A percentile compares a stretch with the other conserved stretches of the same genome.
Conservation (phyloP, 2,797 vertebrate genomes). For the Pangasius mekongensis region DNA sequence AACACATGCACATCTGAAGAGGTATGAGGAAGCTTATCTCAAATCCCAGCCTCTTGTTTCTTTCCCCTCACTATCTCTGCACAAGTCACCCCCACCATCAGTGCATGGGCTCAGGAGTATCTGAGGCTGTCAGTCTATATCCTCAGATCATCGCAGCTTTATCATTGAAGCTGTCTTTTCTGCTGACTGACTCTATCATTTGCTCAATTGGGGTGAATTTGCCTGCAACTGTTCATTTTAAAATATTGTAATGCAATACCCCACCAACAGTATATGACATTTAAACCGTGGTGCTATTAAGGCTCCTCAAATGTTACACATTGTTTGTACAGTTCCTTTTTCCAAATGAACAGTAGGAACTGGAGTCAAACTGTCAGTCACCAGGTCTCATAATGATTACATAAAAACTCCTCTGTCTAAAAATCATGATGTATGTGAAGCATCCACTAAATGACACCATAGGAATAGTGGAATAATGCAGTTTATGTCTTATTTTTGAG, state of each 20-base stretch:
- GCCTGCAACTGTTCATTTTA: constrained; percentile 19
- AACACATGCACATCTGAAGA: constrained; percentile 58
- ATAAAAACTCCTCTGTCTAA: background rate
- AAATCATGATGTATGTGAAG: constrained; percentile 1
- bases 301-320: background rate
- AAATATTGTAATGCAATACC: constrained; percentile 10
- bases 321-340: background rate
- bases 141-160: constrained; percentile 46
- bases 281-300: background rate
- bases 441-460: background rate
- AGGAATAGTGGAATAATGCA: background rate
- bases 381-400: background rate
- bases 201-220: constrained; percentile 17
- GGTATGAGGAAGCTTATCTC: constrained; percentile 58
- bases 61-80: constrained; percentile 43
- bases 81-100: constrained; percentile 1
- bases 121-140: constrained; percentile 33
- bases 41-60: constrained; percentile 59
- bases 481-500: background rate
- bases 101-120: constrained; percentile 28
- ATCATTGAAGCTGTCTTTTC: constrained; percentile 33
- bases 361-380: background rate
- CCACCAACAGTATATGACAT: background rate
- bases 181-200: constrained; percentile 28
- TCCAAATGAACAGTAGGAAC: background rate